These are phyloP conservation scores for Plagodis dolabraria DNA, from an alignment of 2,888 invertebrate genomes.

Conservation along the genomic window DNA sequence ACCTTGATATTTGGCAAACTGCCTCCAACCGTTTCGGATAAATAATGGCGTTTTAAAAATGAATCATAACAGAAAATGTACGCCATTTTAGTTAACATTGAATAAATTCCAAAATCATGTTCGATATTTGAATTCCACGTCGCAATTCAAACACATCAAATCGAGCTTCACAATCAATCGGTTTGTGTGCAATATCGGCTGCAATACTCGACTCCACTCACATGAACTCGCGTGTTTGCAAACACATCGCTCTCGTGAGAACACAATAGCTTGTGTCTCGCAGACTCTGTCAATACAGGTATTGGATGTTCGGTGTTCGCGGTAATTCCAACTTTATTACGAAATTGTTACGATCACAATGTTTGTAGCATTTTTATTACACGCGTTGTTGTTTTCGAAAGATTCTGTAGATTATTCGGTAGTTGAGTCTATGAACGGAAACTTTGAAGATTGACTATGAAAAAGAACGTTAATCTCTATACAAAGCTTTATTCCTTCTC, in stretches of 20 bases:
- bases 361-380: neutral
- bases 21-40: too few species aligned
- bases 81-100: too few species aligned
- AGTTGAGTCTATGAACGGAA: too few species aligned
- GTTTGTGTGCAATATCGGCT: conserved; percentile 21
- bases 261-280: conserved; percentile 49
- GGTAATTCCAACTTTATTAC: conserved; percentile 1
- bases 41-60: too few species aligned
- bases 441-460: too few species aligned
- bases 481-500: too few species aligned
- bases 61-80: too few species aligned
- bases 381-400: neutral
- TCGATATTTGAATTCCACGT: conserved; percentile 10
- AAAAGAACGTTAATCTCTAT: too few species aligned
- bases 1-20: too few species aligned
- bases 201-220: conserved; percentile 32
- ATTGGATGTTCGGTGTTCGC: conserved; percentile 14
- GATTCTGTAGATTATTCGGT: too few species aligned
- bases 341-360: neutral
- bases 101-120: neutral
- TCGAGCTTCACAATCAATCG: conserved; percentile 19
- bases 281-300: conserved; percentile 42
- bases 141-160: conserved; percentile 8
- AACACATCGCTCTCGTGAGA: conserved; percentile 47
- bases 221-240: conserved; percentile 49